Percentiles rank a stretch among this genome's conserved stretches.
Evolutionary conservation across 2,113 vertebrate genomes (phyloP).

Genomic region (Psittacula cyanocephala): DNA sequence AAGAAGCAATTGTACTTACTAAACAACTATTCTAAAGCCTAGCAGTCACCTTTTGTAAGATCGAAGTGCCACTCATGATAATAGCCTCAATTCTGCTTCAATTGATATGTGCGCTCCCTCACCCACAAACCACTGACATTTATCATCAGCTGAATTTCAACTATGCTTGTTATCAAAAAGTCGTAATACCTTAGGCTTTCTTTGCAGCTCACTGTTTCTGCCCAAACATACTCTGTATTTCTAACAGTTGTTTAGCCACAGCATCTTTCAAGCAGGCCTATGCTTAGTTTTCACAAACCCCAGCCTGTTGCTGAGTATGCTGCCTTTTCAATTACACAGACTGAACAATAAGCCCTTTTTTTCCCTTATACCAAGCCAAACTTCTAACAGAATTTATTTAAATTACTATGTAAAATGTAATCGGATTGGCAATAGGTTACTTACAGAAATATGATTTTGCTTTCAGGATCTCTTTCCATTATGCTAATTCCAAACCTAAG

Average conservation of each 20-base stretch:
- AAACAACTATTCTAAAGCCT: not conserved
- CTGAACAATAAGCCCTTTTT: constrained; percentile 41
- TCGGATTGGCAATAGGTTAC: constrained; percentile 66
- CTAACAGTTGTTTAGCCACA: constrained; percentile 3
- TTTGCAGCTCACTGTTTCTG: constrained; percentile 5
- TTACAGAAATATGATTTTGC: constrained; percentile 51
- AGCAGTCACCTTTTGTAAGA: not conserved
- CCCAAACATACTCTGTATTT: constrained; percentile 21
- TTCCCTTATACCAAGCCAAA: not conserved
- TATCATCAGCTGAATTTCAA: not conserved
- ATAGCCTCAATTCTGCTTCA: not conserved
- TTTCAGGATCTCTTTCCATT: constrained; percentile 46
- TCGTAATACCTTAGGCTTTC: not conserved
- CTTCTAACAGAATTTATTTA: constrained; percentile 48
- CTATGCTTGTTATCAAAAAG: not conserved
- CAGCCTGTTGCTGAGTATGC: not conserved
- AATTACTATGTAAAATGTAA: constrained; percentile 60
- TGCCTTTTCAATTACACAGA: not conserved
- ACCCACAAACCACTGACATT: not conserved
- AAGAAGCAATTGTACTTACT: not conserved
- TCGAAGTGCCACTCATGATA: not conserved
- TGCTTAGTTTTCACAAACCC: constrained; percentile 8
- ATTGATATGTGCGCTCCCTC: not conserved
- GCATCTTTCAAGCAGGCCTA: constrained; percentile 5
- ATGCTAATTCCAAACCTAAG: constrained; percentile 64